These are phyloP conservation scores for Caenorhabditis auriculariae DNA, from an alignment of 2,888 invertebrate species.

Conservation along the genomic window DNA sequence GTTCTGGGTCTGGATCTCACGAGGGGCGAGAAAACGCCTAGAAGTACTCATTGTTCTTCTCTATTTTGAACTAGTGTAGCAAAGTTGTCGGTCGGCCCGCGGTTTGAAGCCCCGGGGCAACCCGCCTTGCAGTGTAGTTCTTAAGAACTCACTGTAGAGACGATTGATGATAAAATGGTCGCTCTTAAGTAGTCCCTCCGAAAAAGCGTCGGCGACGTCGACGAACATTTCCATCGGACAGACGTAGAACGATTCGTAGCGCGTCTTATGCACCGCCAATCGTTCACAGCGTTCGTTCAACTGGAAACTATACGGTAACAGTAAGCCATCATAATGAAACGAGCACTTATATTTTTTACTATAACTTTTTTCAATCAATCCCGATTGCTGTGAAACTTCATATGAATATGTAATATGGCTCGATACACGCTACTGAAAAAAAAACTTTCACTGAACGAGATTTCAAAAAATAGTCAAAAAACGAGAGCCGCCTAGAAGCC, in stretches of 20 bases:
- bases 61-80: not conserved
- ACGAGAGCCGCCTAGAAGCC: too few species aligned
- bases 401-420: too few species aligned
- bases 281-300: conserved; percentile 40
- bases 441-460: too few species aligned
- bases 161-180: conserved; percentile 17
- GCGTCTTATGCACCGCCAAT: conserved; percentile 33
- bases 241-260: conserved; percentile 32
- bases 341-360: too few species aligned
- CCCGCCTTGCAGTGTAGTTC: not conserved
- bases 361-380: too few species aligned
- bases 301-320: conserved; percentile 23
- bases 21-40: too few species aligned
- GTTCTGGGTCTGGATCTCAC: too few species aligned
- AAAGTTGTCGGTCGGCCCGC: not conserved
- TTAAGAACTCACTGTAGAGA: conserved; percentile 14
- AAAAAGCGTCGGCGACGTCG: conserved; percentile 36
- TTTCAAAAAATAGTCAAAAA: too few species aligned
- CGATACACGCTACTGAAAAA: too few species aligned
- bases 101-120: not conserved
- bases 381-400: too few species aligned
- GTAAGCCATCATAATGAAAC: too few species aligned
- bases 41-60: too few species aligned
- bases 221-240: conserved; percentile 39
- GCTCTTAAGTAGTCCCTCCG: conserved; percentile 28